Conservation (phyloP, 2,797 vertebrate genomes). For the Malacoraja senta region DNA sequence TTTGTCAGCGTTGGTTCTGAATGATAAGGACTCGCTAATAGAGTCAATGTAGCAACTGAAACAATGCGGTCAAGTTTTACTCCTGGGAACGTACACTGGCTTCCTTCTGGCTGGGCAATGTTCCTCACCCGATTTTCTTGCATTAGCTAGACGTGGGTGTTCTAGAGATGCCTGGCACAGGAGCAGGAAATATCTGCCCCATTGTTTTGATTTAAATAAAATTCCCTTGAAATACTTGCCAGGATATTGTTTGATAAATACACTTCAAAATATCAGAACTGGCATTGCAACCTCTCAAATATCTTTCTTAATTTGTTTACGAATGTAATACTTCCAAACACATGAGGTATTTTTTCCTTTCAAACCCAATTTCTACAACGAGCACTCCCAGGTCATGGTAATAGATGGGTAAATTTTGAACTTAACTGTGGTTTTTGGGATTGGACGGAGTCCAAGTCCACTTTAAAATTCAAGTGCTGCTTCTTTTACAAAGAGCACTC, state of each 20-base stretch:
- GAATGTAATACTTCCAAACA: not conserved
- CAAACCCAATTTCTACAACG: not conserved
- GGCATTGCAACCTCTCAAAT: not conserved
- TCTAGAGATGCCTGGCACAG: not conserved
- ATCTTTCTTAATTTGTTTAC: not conserved
- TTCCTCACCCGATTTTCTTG: not conserved
- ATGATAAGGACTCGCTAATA: not conserved
- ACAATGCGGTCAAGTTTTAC: not conserved
- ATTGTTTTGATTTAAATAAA: not conserved
- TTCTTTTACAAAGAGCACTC: not conserved
- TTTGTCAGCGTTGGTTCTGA: not conserved
- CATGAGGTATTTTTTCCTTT: not conserved
- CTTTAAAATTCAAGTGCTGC: not conserved
- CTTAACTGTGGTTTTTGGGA: not conserved
- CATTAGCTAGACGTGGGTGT: no score
- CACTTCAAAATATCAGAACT: not conserved
- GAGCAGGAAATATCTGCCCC: not conserved
- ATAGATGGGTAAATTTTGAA: not conserved
- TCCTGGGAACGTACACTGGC: not conserved
- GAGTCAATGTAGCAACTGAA: not conserved
- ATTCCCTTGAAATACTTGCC: not conserved
- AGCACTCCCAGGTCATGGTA: not conserved
- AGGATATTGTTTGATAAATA: not conserved
- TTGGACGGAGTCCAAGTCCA: not conserved
- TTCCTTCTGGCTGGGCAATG: not conserved